Evolutionary conservation across 2,888 invertebrate genomes (phyloP).

Genomic region (Brachylomia viminalis): DNA sequence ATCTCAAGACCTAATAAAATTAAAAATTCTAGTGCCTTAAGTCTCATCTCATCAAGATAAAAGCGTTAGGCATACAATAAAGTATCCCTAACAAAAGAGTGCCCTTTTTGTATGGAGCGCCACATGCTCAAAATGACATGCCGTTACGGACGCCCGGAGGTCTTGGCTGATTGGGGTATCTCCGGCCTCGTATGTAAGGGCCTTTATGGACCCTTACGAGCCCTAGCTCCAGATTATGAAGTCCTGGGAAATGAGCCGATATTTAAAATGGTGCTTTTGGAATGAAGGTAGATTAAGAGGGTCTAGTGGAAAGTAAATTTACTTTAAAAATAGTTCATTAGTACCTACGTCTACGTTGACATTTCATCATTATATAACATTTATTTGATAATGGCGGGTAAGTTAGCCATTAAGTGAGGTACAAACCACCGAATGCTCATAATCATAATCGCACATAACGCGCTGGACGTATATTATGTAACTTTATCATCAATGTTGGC

Average conservation of each 20-base stretch:
- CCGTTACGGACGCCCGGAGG: conserved; percentile 55
- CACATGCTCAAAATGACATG: conserved; percentile 58
- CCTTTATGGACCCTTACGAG: conserved; percentile 39
- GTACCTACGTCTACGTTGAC: neutral
- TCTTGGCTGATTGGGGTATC: conserved; percentile 58
- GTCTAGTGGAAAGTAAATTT: neutral
- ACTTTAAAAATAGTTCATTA: neutral
- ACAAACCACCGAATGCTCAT: neutral
- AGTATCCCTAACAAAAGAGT: conserved; percentile 54
- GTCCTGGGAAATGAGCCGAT: conserved; percentile 42
- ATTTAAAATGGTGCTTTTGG: conserved; percentile 43
- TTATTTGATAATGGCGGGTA: neutral
- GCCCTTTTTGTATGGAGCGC: conserved; percentile 40
- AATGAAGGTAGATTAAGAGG: conserved; percentile 13
- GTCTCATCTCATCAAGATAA: conserved; percentile 35
- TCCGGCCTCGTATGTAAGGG: conserved; percentile 38
- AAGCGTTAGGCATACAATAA: conserved; percentile 41
- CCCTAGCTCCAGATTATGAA: conserved; percentile 27
- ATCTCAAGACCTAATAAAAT: conserved; percentile 21
- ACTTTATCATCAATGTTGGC: neutral
- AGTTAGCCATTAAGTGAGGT: too few species aligned
- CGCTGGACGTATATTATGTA: neutral
- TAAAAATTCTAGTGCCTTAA: conserved; percentile 28
- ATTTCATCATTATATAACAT: neutral
- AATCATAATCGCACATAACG: neutral